Evolutionary conservation across 2,113 vertebrate species (phyloP), one percentile per base, ranked within the genome.

Genomic region (Chionodraco myersi): DNA sequence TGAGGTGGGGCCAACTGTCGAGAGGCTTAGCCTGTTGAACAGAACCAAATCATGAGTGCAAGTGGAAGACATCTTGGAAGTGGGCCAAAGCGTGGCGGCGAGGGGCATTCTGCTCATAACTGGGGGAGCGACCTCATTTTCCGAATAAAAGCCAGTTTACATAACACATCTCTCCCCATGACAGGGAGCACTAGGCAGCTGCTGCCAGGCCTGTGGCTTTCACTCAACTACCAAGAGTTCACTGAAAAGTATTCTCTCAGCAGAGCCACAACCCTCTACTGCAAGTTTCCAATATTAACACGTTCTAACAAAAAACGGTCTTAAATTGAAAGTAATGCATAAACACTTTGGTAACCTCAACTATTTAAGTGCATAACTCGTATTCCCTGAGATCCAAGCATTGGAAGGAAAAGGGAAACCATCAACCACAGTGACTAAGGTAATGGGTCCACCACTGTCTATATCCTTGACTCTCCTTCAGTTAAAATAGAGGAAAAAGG

Each of bases 141-240:
- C 88, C 78, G 51, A 91, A 92, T 93, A 91, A 89, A 89, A 91
- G 86, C 72, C 60, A 85, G 88, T 94, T 95, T 94, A 94, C 91
- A 92, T 94, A 94, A 94, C 88, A 90, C 90, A 81, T 91, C 89
- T 86, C 86, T 90, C 85, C 63, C 78, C 82, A 81, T 84, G 88
- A 89, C 91, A 72, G 87, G 77, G 77, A 83, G 79, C 67, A 52
- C 47, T 69, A 88, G 87, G 89, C 83, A 90, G 90, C 92, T 90
- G 93, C 87, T 92, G 93, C 83, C 89, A 86, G 80, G 63, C 82
- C 81, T 88, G 82, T 62, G 85, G 86, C 88, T 88, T 88, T 86
- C 83, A 80, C 77, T 88, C 80, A 68, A 62, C 83, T 86, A 80
- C 62, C 68, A 73, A 82, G 71, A 82, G 80, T 63, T 86, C 68